Base-by-base conservation (phyloP, 2,888 invertebrate species). In the Trichacis sp. region DNA sequence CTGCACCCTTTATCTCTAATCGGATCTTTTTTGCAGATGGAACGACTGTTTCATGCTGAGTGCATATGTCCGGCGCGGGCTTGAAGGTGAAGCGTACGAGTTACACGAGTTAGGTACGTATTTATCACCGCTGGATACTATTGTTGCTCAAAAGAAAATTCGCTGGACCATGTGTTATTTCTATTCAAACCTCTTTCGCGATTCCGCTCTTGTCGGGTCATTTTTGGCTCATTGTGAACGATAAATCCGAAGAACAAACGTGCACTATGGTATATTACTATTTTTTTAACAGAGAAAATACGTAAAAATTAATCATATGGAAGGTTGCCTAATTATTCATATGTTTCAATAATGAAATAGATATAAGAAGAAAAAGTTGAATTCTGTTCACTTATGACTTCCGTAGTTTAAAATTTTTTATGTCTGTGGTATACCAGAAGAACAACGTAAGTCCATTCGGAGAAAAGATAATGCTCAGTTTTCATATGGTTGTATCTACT, bases 71-170 rank as follows among this genome's bases (percentile, higher is more conserved):
- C 64, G 57, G 50, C 64, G 53, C 56, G 61, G 42, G 56, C 54
- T 51, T 59, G 47, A 62, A 68, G 57, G 70, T 73, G 71, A 75
- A 71, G 69, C 75, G 74, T 74, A 73, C 66, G 70, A 80, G 77
- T 79, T 80, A 73, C 73, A 72, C 77, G 73, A 80, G 68, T 73
- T 70, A 67, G 64, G 57, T 49, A 66, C 73, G 80, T 79, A 83
- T 83, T 84, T 83, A 84, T 83, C 84, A 76, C 84, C 75, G 83
- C 78, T 82, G 83, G 84, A 83, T 81, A 79, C 79, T 77, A 80
- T 83, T 83, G 82, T 82, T 74, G 70, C 65, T 54, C 61, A 68
- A 64, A 57, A 69, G 53, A 75, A 76, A 78, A 81, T 83, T 78
- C 82, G 79, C 71, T 74, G 73, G 59, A 73, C 80, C 83, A 82